Base-by-base conservation (phyloP, 2,797 vertebrate genomes). In the Sylvia borin region DNA sequence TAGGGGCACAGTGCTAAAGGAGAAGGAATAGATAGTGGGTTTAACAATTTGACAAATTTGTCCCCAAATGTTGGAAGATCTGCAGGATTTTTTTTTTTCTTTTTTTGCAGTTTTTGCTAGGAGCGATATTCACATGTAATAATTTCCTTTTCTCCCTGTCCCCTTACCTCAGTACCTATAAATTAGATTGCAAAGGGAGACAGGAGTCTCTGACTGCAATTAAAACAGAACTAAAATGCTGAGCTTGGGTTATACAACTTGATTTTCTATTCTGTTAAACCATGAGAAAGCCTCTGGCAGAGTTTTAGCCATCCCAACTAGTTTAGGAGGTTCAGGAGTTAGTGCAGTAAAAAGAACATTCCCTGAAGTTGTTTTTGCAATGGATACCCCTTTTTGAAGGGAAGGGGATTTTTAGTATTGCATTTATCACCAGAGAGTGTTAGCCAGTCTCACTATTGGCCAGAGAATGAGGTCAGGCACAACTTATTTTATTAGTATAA, bases 41-140 rank as follows among this genome's bases (percentile, higher is more conserved):
- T 85, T 83, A 79, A 79, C 13, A 51, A 40, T 85, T 82, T 79
- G 72, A 84, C 48, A 77, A 62, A 91, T 93, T 86, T 93, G 74
- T 89, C 31, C 43, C 10, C 68, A 86, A 38, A 86, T 60, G 9
- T 50, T 91, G 62, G 55, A 79, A 88, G 36, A 40, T 48, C 16
- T 29, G 57, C 9, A 67, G 48, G 34, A 48, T 24, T 42, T 36
- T 58, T 57, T 57, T 58, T 36, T 29, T 12, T 22, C 5, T 67
- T 53, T 42, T 82, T 78, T 42, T 31, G 26, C 14, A 53, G 3
- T 70, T 92, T 92, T 87, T 66, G 61, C 53, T 57, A 58, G 60
- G 3, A 82, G 78, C 34, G 79, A 45, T 76, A 61, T 68, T 51
- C 62, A 68, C 68, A 78, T 32, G 27, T 34, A 87, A 64, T 82